These are phyloP conservation scores for Timandra comae DNA, from an alignment of 2,888 invertebrate genomes.

Conservation along the genomic window DNA sequence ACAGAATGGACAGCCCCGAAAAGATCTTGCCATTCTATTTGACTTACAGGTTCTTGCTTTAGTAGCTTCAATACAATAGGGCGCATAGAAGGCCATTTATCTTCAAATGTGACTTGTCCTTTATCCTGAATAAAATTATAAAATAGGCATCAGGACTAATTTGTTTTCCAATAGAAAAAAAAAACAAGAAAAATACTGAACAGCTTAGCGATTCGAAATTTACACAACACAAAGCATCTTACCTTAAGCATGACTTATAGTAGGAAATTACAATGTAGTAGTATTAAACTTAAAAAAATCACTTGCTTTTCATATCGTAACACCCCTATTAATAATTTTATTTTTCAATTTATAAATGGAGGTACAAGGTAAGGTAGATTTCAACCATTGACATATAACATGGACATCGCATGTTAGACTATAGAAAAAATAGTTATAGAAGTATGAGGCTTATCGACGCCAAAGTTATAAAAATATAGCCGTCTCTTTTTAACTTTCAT, in stretches of 20 bases:
- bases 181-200: not conserved
- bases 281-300: conserved; percentile 2
- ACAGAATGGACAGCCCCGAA: conserved; percentile 97
- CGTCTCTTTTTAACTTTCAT: too few species aligned
- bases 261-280: conserved; percentile 6
- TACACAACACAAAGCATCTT: conserved; percentile 1
- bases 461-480: too few species aligned
- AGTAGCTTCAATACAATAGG: conserved; percentile 95
- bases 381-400: too few species aligned
- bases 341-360: too few species aligned
- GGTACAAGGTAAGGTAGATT: too few species aligned
- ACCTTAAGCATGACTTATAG: conserved; percentile 21
- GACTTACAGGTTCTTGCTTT: conserved; percentile 94
- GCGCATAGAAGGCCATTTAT: conserved; percentile 97
- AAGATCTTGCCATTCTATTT: conserved; percentile 97
- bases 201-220: too few species aligned
- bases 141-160: too few species aligned
- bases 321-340: too few species aligned
- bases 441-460: too few species aligned
- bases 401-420: too few species aligned
- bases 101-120: conserved; percentile 92
- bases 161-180: not conserved
- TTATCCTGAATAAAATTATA: conserved; percentile 80
- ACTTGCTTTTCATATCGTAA: conserved; percentile 10
- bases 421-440: too few species aligned